Conservation (phyloP, 2,888 invertebrate species). For the Muschampia plurimacula region DNA sequence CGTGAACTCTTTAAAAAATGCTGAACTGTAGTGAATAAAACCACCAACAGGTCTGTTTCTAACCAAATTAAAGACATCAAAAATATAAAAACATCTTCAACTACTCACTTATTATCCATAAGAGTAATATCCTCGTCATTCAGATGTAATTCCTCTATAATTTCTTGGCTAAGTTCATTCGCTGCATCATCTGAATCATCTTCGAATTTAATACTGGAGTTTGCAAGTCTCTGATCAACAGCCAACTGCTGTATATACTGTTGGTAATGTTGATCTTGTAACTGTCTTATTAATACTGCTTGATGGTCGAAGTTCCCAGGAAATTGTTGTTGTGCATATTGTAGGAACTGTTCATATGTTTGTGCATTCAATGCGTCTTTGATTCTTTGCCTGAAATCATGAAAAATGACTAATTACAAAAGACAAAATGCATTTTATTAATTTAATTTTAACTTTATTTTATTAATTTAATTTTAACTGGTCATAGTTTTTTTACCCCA, state of each 20-base stretch:
- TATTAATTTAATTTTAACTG: no score
- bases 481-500: no score
- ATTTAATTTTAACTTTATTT: not conserved
- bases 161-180: constrained; percentile 52
- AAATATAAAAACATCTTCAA: not conserved
- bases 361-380: constrained; percentile 98
- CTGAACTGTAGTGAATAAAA: no score
- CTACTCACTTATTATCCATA: constrained; percentile 70
- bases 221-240: constrained; percentile 74
- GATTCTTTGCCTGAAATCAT: constrained; percentile 89
- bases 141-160: constrained; percentile 64
- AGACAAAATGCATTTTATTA: not conserved
- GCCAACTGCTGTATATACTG: constrained; percentile 98
- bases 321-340: constrained; percentile 97
- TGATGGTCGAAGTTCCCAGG: constrained; percentile 95
- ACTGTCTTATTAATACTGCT: constrained; percentile 95
- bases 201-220: constrained; percentile 63
- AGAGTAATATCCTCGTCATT: constrained; percentile 59
- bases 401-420: not conserved
- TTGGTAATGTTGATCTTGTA: constrained; percentile 99
- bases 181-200: constrained; percentile 56
- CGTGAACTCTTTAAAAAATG: not conserved
- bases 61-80: no score
- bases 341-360: constrained; percentile 93
- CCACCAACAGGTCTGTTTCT: no score